A percentile compares a stretch with the other conserved stretches of the same genome.
phyloP scores from a whole-genome alignment of 2,888 invertebrate species.

The Molorchus minor region DNA sequence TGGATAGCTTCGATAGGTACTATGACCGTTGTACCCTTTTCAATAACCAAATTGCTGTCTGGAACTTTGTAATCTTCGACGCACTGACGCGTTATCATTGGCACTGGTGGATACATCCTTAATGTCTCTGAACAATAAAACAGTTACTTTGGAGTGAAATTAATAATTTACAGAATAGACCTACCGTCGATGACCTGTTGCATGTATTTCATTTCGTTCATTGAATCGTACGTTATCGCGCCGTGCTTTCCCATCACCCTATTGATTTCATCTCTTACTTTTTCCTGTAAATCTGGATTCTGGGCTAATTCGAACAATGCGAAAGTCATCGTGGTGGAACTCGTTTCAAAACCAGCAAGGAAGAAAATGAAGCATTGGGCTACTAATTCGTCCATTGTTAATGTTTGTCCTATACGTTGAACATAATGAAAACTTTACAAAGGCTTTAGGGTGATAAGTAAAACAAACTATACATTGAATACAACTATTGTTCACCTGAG shows the following conservation, averaged over 20 bases:
- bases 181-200: conserved; percentile 60
- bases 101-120: background rate
- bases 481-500: background rate
- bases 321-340: conserved; percentile 46
- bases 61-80: conserved; percentile 16
- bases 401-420: background rate
- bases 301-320: conserved; percentile 39
- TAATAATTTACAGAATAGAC: background rate
- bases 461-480: background rate
- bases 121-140: conserved; percentile 6
- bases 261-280: conserved; percentile 39
- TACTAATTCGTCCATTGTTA: background rate
- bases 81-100: background rate
- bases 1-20: background rate
- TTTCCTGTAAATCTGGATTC: conserved; percentile 41
- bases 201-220: background rate
- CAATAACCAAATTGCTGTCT: background rate
- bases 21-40: background rate
- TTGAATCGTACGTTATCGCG: conserved; percentile 23
- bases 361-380: conserved; percentile 9
- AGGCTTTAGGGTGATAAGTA: background rate
- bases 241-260: conserved; percentile 36
- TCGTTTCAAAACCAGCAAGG: conserved; percentile 45
- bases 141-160: background rate
- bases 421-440: too few species aligned